Evolutionary conservation across 2,888 invertebrate genomes (phyloP).

Genomic region (Icerya purchasi): DNA sequence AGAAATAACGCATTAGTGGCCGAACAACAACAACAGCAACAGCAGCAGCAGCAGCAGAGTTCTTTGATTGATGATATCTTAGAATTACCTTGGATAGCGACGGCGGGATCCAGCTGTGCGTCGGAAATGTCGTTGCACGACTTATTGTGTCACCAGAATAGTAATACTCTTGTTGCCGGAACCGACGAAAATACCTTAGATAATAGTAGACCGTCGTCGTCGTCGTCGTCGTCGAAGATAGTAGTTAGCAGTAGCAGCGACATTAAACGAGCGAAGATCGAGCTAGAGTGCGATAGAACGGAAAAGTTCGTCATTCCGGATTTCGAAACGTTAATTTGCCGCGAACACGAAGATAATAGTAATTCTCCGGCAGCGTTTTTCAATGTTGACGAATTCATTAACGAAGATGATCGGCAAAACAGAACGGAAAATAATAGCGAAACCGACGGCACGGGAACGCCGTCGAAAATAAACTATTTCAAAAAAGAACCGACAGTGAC

Average conservation of each 20-base stretch:
- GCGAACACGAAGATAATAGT: constrained; percentile 6
- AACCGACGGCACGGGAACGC: background rate
- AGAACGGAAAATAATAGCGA: background rate
- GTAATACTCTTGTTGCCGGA: background rate
- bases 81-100: background rate
- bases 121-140: background rate
- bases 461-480: no score
- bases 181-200: background rate
- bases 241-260: background rate
- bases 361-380: background rate
- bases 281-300: background rate
- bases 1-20: no score
- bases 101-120: background rate
- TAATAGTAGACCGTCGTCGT: background rate
- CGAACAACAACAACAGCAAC: no score
- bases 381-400: background rate
- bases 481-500: no score
- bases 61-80: background rate
- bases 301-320: constrained; percentile 10
- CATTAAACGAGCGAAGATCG: no score
- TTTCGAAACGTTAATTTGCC: constrained; percentile 11
- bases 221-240: background rate
- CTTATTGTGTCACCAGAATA: background rate
- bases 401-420: background rate
- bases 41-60: no score